phyloP scores from a whole-genome alignment of 2,888 invertebrate species.

The Girardia tigrina region DNA sequence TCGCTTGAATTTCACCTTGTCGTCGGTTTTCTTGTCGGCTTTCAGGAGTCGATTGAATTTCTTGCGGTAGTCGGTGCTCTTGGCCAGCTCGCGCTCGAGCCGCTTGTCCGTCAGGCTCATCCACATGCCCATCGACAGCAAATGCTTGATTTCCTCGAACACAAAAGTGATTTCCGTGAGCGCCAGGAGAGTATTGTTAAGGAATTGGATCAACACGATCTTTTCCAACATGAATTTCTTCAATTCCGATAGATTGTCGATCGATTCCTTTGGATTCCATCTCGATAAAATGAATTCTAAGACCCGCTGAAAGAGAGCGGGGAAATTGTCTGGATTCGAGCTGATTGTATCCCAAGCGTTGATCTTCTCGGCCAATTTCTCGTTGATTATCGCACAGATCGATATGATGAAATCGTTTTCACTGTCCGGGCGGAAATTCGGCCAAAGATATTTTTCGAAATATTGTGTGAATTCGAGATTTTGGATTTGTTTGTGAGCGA shows the following conservation, averaged over 20 bases:
- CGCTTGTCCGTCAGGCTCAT: slow-evolving; percentile 54
- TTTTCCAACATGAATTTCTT: slow-evolving; percentile 59
- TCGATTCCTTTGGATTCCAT: neutral
- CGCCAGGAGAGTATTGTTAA: slow-evolving; percentile 90
- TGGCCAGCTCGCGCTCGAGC: slow-evolving; percentile 67
- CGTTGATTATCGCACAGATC: slow-evolving; percentile 92
- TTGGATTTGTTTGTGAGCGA: slow-evolving; percentile 64
- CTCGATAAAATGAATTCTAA: slow-evolving; percentile 56
- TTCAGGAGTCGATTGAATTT: slow-evolving; percentile 74
- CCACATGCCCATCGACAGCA: slow-evolving; percentile 88
- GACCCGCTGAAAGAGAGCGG: slow-evolving; percentile 46
- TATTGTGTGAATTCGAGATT: slow-evolving; percentile 83
- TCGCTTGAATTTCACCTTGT: neutral
- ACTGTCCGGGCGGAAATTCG: slow-evolving; percentile 65
- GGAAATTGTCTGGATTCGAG: slow-evolving; percentile 43
- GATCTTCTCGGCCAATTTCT: slow-evolving; percentile 88
- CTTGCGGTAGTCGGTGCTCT: slow-evolving; percentile 70
- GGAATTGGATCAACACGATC: slow-evolving; percentile 71
- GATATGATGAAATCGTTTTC: slow-evolving; percentile 71
- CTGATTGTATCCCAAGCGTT: slow-evolving; percentile 63
- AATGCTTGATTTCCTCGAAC: slow-evolving; percentile 72
- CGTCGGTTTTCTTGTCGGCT: slow-evolving; percentile 55
- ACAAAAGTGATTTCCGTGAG: slow-evolving; percentile 80
- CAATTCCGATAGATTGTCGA: slow-evolving; percentile 44
- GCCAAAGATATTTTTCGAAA: slow-evolving; percentile 89